Conservation (phyloP, 2,797 vertebrate genomes). For the Circus cinereus region DNA sequence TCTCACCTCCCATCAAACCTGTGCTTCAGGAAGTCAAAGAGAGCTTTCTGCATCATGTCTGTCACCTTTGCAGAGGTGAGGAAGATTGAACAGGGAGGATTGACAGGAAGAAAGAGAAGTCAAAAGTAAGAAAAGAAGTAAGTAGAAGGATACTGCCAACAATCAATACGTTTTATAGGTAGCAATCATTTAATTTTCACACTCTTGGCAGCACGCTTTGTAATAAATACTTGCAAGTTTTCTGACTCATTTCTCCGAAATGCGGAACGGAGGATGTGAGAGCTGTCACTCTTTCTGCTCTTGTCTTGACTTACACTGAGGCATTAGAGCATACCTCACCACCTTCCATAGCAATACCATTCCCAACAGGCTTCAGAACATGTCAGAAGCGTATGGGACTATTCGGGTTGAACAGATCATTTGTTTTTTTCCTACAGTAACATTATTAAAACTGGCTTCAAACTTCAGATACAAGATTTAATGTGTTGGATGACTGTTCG, state of each 20-base stretch:
- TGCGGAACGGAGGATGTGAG: neutral
- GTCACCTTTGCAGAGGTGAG: slow-evolving; percentile 86
- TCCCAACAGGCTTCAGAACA: neutral
- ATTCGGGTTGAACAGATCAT: fast-evolving
- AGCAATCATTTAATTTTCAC: neutral
- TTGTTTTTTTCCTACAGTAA: neutral
- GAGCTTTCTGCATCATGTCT: slow-evolving; percentile 99
- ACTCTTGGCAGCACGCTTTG: neutral
- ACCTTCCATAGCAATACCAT: neutral
- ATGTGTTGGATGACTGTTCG: fast-evolving
- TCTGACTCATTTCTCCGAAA: neutral
- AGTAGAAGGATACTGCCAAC: slow-evolving; percentile 4
- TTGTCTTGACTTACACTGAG: neutral
- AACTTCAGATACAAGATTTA: neutral
- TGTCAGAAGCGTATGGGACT: fast-evolving
- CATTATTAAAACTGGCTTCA: neutral
- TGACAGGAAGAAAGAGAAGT: slow-evolving; percentile 63
- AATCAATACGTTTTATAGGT: neutral
- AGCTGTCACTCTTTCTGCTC: neutral
- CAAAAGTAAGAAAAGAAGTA: slow-evolving; percentile 61
- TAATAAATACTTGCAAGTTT: neutral
- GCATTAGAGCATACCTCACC: neutral
- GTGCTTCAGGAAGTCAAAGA: slow-evolving; percentile 99
- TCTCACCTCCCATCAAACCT: slow-evolving; percentile 99
- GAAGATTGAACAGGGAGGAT: slow-evolving; percentile 56